Evolutionary conservation across 2,888 invertebrate species (phyloP).

Genomic region (Iphiclides podalirius): DNA sequence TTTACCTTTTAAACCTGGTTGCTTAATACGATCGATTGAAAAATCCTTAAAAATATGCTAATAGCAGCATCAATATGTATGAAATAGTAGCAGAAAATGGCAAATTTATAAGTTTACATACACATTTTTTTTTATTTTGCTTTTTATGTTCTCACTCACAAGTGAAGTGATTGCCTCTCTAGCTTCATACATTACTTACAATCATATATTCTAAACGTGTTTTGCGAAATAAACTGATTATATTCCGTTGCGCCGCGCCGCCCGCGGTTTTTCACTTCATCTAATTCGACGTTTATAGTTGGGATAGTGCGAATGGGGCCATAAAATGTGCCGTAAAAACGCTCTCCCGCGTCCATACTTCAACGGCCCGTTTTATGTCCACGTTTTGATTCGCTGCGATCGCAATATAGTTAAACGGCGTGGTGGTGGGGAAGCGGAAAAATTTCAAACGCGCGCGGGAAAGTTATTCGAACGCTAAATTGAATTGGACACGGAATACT

Average conservation of each 20-base stretch:
- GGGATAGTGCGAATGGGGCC: constrained; percentile 63
- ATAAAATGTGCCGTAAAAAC: constrained; percentile 68
- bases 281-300: constrained; percentile 67
- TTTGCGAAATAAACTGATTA: constrained; percentile 52
- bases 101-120: no score
- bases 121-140: no score
- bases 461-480: constrained; percentile 43
- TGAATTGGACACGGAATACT: constrained; percentile 42
- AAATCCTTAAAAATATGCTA: no score
- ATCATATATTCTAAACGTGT: constrained; percentile 26
- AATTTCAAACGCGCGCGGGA: constrained; percentile 32
- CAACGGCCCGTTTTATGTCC: constrained; percentile 53
- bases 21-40: no score
- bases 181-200: no score
- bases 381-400: constrained; percentile 52
- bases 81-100: no score
- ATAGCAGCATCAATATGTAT: no score
- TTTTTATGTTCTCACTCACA: no score
- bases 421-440: constrained; percentile 6
- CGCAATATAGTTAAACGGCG: constrained; percentile 29
- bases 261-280: constrained; percentile 61
- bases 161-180: no score
- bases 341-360: constrained; percentile 55
- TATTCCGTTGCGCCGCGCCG: constrained; percentile 50
- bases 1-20: no score